Conservation (phyloP, 2,888 invertebrate species). For the Teleogryllus oceanicus region DNA sequence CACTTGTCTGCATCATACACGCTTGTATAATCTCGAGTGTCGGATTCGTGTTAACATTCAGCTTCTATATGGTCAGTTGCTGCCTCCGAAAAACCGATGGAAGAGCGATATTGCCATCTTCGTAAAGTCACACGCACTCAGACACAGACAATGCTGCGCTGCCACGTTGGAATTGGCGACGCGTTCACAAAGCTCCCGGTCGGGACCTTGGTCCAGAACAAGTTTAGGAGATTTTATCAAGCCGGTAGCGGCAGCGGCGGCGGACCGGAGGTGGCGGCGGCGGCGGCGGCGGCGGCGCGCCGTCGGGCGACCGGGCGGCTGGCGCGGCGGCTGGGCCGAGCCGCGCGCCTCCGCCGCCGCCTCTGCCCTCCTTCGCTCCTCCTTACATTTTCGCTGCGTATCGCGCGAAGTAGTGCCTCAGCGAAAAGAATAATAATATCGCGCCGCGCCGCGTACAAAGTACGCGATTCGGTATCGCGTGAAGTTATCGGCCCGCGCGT, state of each 20-base stretch:
- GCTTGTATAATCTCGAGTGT: too few relatives aligned
- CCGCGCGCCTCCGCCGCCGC: background rate
- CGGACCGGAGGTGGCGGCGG: background rate
- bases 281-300: background rate
- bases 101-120: too few relatives aligned
- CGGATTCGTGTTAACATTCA: too few relatives aligned
- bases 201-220: background rate
- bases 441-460: too few relatives aligned
- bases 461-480: too few relatives aligned
- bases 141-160: background rate
- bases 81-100: too few relatives aligned
- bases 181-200: background rate
- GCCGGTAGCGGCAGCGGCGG: background rate
- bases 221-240: slow-evolving; percentile 3
- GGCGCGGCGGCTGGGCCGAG: background rate
- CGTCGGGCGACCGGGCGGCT: background rate
- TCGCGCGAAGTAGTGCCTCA: too few relatives aligned
- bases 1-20: too few relatives aligned
- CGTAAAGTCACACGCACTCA: background rate
- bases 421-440: too few relatives aligned
- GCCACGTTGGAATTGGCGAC: background rate
- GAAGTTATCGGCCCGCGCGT: too few relatives aligned
- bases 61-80: too few relatives aligned
- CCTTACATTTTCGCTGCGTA: too few relatives aligned
- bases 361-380: background rate